These are phyloP conservation scores for Panagrolaimus sp. DNA, from an alignment of 1,140 invertebrate genomes.

Conservation along the genomic window DNA sequence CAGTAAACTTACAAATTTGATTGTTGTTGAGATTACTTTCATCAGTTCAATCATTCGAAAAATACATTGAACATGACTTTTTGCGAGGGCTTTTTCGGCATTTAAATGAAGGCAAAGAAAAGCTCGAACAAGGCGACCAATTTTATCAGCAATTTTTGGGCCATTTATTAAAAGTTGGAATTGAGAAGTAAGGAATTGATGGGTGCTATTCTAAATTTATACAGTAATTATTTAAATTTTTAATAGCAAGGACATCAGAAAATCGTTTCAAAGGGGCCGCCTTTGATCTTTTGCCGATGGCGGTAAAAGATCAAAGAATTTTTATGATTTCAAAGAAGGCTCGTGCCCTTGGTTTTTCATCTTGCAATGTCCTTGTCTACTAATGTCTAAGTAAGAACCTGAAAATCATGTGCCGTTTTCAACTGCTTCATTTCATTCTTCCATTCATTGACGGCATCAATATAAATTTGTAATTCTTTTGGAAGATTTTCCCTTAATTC, in stretches of 20 bases:
- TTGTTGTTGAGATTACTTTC: constrained; percentile 15
- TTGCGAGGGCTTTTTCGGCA: constrained; percentile 72
- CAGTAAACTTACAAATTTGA: constrained; percentile 5
- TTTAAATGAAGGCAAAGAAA: constrained; percentile 77
- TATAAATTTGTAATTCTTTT: constrained; percentile 27
- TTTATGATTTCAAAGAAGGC: too few species aligned
- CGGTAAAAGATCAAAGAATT: too few species aligned
- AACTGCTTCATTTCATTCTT: constrained; percentile 33
- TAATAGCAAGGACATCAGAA: too few species aligned
- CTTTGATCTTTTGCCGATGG: too few species aligned
- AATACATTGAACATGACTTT: constrained; percentile 70
- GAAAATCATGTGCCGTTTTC: constrained; percentile 61
- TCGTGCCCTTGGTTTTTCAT: too few species aligned
- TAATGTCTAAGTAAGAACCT: too few species aligned
- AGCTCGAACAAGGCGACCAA: constrained; percentile 64
- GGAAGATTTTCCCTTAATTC: constrained; percentile 1
- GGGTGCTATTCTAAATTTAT: constrained; percentile 63
- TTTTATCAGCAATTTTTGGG: constrained; percentile 62
- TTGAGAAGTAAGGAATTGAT: constrained; percentile 69
- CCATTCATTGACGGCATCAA: constrained; percentile 27
- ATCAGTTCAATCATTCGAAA: constrained; percentile 74
- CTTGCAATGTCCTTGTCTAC: too few species aligned
- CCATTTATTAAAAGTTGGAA: constrained; percentile 62
- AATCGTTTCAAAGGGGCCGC: too few species aligned
- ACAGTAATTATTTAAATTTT: too few species aligned